Evolutionary conservation across 92 coral and sea anemone genomes (phyloP).

Genomic region (Heliopora coerulea): DNA sequence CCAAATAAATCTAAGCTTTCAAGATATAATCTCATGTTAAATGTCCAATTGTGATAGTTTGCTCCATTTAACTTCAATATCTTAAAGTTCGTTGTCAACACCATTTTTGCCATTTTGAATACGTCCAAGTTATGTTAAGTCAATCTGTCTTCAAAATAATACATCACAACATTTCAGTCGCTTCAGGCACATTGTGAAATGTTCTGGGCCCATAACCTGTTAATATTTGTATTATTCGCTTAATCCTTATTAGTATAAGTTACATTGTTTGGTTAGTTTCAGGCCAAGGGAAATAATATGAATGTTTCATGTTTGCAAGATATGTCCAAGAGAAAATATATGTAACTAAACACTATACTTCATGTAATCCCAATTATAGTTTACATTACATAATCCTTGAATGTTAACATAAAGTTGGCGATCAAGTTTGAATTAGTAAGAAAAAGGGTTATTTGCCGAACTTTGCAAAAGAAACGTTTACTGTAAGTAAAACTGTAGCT

Average conservation of each 20-base stretch:
- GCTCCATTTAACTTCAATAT: constrained; percentile 22
- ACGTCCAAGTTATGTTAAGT: constrained; percentile 12
- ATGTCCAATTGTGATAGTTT: constrained; percentile 23
- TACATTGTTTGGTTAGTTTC: too few species aligned
- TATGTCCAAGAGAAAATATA: too few species aligned
- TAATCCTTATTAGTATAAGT: too few species aligned
- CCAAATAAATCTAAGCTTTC: constrained; percentile 4
- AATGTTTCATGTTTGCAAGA: too few species aligned
- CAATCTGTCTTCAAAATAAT: constrained; percentile 11
- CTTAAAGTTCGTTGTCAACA: constrained; percentile 12
- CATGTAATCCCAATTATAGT: too few species aligned
- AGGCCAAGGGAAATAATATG: too few species aligned
- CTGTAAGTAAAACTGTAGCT: constrained; percentile 27
- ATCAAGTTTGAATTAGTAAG: constrained; percentile 38
- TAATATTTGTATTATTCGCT: too few species aligned
- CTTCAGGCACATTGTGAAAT: constrained; percentile 11
- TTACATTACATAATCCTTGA: too few species aligned
- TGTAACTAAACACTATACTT: too few species aligned
- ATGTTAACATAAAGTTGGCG: too few species aligned
- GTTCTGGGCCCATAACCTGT: constrained; percentile 33
- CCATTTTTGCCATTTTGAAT: constrained; percentile 31
- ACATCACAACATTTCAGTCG: constrained; percentile 23
- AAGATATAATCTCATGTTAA: constrained; percentile 3
- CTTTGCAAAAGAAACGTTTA: constrained; percentile 54
- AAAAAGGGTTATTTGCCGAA: constrained; percentile 45